Conservation (phyloP, 2,888 invertebrate genomes). For the Trissoscelio sp. region DNA sequence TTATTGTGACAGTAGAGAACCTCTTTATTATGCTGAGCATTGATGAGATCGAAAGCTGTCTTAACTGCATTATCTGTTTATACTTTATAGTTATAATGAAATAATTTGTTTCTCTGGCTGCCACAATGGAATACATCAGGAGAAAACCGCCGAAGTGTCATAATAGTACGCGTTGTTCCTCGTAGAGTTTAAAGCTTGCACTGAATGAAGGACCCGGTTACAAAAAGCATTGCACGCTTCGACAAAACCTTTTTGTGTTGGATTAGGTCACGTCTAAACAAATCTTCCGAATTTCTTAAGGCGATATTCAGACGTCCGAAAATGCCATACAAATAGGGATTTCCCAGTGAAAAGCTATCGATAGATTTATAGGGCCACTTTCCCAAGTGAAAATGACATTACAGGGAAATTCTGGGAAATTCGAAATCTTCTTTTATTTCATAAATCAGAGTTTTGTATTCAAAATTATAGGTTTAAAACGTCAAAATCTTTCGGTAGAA, state of each 20-base stretch:
- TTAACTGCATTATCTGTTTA: constrained; percentile 44
- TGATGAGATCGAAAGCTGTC: constrained; percentile 36
- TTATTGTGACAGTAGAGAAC: constrained; percentile 18
- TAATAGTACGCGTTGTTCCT: constrained; percentile 47
- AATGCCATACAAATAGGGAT: constrained; percentile 19
- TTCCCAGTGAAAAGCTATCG: constrained; percentile 14
- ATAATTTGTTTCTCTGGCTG: constrained; percentile 39
- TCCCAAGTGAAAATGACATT: no score
- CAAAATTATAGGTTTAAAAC: no score
- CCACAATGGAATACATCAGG: constrained; percentile 29
- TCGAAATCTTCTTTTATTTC: no score
- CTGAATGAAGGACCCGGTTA: constrained; percentile 15
- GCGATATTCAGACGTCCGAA: constrained; percentile 30
- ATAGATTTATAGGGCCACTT: constrained; percentile 34
- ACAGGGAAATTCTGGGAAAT: no score
- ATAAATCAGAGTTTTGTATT: no score
- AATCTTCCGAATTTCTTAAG: constrained; percentile 50
- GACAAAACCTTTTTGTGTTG: constrained; percentile 53
- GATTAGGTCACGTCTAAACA: constrained; percentile 64
- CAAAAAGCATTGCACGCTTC: constrained; percentile 45
- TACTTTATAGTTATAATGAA: constrained; percentile 41
- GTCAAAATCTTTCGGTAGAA: no score
- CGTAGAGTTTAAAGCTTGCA: constrained; percentile 48
- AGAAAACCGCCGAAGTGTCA: constrained; percentile 57
- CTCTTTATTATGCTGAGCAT: constrained; percentile 18